Base-by-base conservation (phyloP, 2,113 vertebrate species). In the Pituophis catenifer region DNA sequence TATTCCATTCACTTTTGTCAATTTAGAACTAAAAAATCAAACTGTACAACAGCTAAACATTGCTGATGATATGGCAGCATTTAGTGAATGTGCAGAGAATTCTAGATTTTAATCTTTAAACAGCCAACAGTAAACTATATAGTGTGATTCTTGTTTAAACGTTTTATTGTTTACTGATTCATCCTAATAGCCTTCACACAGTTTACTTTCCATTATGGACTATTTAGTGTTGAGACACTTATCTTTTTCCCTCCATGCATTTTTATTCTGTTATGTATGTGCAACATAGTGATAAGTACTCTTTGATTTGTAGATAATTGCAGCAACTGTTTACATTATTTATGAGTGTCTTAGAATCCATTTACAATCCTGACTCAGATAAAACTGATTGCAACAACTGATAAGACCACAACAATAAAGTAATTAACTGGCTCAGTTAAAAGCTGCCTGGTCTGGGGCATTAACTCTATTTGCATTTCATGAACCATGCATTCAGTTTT, bases 281-380 rank as follows among this genome's bases (percentile, higher is more conserved):
- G 91, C 12, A 92, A 92, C 88, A 95, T 92, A 86, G 38, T 96
- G 95, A 96, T 96, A 96, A 97, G 93, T 93, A 92, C 59, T 93
- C 81, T 97, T 97, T 96, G 95, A 96, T 97, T 97, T 96, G 93
- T 94, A 94, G 93, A 96, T 98, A 97, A 97, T 96, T 94, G 96
- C 94, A 96, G 93, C 94, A 96, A 96, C 92, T 89, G 92, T 94
- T 97, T 97, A 97, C 95, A 96, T 97, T 97, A 96, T 96, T 97
- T 96, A 96, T 96, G 94, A 90, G 94, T 96, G 93, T 97, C 92
- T 85, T 95, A 97, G 94, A 96, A 97, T 95, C 95, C 89, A 96
- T 98, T 97, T 97, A 89, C 91, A 93, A 95, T 97, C 96, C 94
- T 96, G 91, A 91, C 94, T 29, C 19, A 0, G 0, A 96, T 96